Conservation (phyloP, 2,888 invertebrate species). For the Cheilosia soror region DNA sequence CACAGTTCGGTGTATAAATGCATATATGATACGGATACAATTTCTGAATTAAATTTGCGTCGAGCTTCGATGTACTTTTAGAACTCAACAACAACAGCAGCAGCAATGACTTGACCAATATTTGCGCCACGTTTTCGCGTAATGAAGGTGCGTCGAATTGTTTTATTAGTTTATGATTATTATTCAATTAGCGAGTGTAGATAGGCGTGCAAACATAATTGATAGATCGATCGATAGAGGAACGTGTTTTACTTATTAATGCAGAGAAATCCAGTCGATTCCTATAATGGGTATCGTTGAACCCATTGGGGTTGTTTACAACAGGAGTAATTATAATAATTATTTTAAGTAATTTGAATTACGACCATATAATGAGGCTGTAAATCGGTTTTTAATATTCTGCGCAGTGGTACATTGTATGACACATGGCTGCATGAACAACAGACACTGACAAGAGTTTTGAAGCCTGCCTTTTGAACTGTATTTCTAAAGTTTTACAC, state of each 20-base stretch:
- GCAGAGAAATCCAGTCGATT: slow-evolving; percentile 1
- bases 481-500: no score
- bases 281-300: slow-evolving; percentile 10
- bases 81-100: slow-evolving; percentile 13
- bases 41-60: slow-evolving; percentile 43
- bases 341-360: background rate
- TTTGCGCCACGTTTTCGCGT: slow-evolving; percentile 30
- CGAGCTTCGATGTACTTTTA: background rate
- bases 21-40: slow-evolving; percentile 15
- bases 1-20: slow-evolving; percentile 3
- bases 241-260: slow-evolving; percentile 52
- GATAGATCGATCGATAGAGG: slow-evolving; percentile 22
- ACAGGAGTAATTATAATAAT: background rate
- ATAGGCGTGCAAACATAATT: slow-evolving; percentile 58
- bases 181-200: slow-evolving; percentile 51
- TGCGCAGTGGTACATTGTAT: no score
- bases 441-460: no score
- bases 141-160: slow-evolving; percentile 62
- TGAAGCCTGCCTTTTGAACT: no score
- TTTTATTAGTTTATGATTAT: slow-evolving; percentile 41
- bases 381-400: background rate
- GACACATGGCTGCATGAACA: no score
- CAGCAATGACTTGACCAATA: slow-evolving; percentile 20
- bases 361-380: slow-evolving; percentile 1
- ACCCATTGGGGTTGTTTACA: slow-evolving; percentile 24